Base-by-base conservation (phyloP, 2,797 vertebrate species). In the Lagorchestes hirsutus region DNA sequence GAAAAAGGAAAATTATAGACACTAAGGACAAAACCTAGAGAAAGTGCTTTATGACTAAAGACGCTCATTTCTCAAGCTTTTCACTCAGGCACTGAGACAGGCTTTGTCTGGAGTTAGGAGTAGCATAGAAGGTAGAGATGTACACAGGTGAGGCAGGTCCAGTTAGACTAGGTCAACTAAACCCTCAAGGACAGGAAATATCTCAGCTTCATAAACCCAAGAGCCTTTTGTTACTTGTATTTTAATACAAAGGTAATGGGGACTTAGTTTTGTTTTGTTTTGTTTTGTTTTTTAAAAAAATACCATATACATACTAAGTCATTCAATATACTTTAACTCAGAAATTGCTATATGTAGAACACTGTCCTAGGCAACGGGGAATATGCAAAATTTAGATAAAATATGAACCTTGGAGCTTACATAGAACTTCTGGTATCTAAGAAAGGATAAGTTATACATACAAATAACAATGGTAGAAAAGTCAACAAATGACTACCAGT, bases 221-320 rank as follows among this genome's bases (percentile, higher is more conserved):
- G n/a, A 92, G 46, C 16, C 16, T 91, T 96, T 96, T 57, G 93
- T 92, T 50, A 54, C 74, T 93, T 91, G 91, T 59, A 95, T 94
- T 91, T 93, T 82, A 96, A 1, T 58, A 90, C 93, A 94, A 74
- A 12, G 92, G 62, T 55, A 93, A 93, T 22, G 95, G 55, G 95
- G 31, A 59, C 18, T n/a, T 67, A 40, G 16, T 28, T 55, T 55
- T 55, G 55, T 58, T 58, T 11, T 74, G n/a, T 74, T 74, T 40
- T 62, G 55, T 58, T 58, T 9, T 67, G n/a, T 67, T 74, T 40
- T 62, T 6, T 52, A 52, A 52, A 52, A 0, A n/a, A 74, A 74
- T 34, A 74, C 16, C 34, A 74, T 18, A 74, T 74, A n/a, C 34
- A 40, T n/a, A n/a, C 13, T n/a, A 74, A 74, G n/a, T 74, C 67